Evolutionary conservation across 2,888 invertebrate genomes (phyloP).

Genomic region (Andricus quercusramuli): DNA sequence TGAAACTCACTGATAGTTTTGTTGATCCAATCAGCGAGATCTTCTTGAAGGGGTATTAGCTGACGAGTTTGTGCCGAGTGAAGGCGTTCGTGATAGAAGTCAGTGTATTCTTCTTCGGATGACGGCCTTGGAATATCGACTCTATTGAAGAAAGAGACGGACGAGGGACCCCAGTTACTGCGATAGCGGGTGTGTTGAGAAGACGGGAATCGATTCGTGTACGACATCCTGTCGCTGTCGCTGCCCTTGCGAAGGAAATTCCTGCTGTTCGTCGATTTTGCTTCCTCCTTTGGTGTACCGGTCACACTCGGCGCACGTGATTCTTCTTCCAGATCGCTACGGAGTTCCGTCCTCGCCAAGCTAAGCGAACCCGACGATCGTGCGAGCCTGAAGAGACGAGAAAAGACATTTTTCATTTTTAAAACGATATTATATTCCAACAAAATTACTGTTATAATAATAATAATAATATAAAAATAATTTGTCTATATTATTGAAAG

Average conservation of each 20-base stretch:
- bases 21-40: constrained; percentile 93
- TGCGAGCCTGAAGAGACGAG: constrained; percentile 54
- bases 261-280: constrained; percentile 52
- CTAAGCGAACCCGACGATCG: constrained; percentile 58
- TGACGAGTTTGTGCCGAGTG: constrained; percentile 88
- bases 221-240: constrained; percentile 68
- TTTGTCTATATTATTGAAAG: too few relatives aligned
- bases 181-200: constrained; percentile 77
- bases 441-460: too few relatives aligned
- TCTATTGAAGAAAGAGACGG: constrained; percentile 78
- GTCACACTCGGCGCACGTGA: constrained; percentile 40
- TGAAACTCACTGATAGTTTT: constrained; percentile 87
- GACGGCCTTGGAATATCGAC: constrained; percentile 74
- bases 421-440: background rate
- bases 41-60: constrained; percentile 90
- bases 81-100: constrained; percentile 86
- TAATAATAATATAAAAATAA: too few relatives aligned
- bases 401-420: background rate
- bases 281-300: constrained; percentile 33
- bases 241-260: constrained; percentile 26
- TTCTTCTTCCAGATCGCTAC: constrained; percentile 41
- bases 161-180: constrained; percentile 83
- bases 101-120: constrained; percentile 81
- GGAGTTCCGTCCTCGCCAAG: constrained; percentile 51
- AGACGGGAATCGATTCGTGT: constrained; percentile 76